Conservation (phyloP, 2,797 vertebrate genomes). For the Labeo calbasu region DNA sequence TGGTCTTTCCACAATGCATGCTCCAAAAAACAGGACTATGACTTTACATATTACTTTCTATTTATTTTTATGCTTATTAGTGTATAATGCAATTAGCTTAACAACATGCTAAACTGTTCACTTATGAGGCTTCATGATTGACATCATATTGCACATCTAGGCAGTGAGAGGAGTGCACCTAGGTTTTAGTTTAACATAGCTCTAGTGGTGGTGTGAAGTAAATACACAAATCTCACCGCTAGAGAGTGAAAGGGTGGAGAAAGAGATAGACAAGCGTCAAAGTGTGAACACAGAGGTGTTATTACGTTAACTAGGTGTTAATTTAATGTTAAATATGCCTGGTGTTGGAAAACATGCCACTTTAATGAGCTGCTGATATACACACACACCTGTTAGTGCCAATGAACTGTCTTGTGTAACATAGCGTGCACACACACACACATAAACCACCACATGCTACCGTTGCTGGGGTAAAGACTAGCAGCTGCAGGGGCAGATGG, state of each 20-base stretch:
- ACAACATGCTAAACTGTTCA: neutral
- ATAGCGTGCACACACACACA: neutral
- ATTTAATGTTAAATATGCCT: conserved; percentile 70
- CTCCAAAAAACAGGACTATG: neutral
- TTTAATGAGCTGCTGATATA: conserved; percentile 57
- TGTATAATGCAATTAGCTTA: neutral
- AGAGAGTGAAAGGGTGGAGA: neutral
- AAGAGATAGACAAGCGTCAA: conserved; percentile 1
- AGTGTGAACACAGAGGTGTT: conserved; percentile 43
- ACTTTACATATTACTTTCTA: neutral
- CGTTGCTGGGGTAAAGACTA: conserved; percentile 9
- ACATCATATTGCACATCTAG: neutral
- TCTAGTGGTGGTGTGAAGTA: conserved; percentile 7
- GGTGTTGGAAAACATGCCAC: conserved; percentile 60
- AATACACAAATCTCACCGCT: conserved; percentile 20
- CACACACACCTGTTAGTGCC: conserved; percentile 39
- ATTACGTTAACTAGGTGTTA: conserved; percentile 78
- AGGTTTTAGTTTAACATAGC: neutral
- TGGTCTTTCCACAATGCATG: neutral
- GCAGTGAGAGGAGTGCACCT: neutral
- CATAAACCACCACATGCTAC: conserved; percentile 2
- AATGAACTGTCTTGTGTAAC: conserved; percentile 34
- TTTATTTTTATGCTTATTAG: neutral
- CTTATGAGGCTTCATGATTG: neutral
- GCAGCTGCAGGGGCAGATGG: conserved; percentile 49